Evolutionary conservation across 2,888 invertebrate species (phyloP).

Genomic region (Thymelicus sylvestris): DNA sequence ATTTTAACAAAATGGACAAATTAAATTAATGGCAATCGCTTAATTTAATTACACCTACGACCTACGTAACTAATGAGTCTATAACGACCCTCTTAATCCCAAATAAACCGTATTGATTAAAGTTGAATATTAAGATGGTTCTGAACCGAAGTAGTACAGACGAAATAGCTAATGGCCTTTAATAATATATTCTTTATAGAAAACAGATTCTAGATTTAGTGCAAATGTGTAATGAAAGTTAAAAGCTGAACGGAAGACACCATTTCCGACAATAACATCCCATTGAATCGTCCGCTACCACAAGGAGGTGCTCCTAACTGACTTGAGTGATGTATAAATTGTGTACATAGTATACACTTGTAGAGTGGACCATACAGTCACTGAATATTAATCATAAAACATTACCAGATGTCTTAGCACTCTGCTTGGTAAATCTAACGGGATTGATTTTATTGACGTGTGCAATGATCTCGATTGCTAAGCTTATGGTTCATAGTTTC

Average conservation of each 20-base stretch:
- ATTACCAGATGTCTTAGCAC: no score
- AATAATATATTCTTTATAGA: neutral
- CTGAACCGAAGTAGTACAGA: neutral
- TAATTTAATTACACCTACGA: no score
- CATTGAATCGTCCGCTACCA: slow-evolving; percentile 21
- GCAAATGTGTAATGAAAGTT: slow-evolving; percentile 12
- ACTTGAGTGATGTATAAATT: neutral
- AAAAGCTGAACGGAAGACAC: slow-evolving; percentile 18
- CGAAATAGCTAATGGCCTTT: neutral
- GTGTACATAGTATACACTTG: neutral
- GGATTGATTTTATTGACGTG: slow-evolving; percentile 1
- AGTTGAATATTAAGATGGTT: no score
- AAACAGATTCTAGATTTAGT: neutral
- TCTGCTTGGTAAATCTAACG: neutral
- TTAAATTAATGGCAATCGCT: no score
- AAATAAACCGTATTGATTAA: no score
- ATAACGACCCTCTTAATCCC: no score
- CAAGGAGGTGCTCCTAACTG: slow-evolving; percentile 15
- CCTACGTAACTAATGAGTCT: no score
- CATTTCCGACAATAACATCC: slow-evolving; percentile 32
- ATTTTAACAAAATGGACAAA: no score
- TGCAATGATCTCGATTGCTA: neutral
- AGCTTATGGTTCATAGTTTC: no score
- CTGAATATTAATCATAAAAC: slow-evolving; percentile 15
- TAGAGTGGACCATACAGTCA: neutral